phyloP scores from a whole-genome alignment of 2,888 invertebrate species.

The Malacosoma neustria region DNA sequence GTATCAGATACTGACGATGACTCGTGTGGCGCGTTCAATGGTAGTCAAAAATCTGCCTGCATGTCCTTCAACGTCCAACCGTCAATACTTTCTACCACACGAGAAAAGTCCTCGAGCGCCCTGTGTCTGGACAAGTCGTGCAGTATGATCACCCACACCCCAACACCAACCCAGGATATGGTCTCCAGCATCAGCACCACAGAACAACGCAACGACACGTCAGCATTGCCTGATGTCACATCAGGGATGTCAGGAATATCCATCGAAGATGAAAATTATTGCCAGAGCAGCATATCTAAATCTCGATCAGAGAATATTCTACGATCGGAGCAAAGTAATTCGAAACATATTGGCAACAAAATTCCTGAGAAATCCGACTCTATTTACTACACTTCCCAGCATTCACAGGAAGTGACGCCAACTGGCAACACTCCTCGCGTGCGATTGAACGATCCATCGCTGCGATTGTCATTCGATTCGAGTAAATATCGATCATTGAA shows the following conservation, averaged over 20 bases:
- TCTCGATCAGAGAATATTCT: slow-evolving; percentile 66
- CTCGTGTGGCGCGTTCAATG: slow-evolving; percentile 62
- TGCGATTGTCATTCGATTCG: slow-evolving; percentile 57
- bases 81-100: slow-evolving; percentile 50
- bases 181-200: slow-evolving; percentile 69
- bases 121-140: slow-evolving; percentile 66
- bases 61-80: slow-evolving; percentile 61
- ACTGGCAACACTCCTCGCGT: slow-evolving; percentile 51
- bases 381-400: slow-evolving; percentile 64
- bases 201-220: slow-evolving; percentile 60
- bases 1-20: slow-evolving; percentile 68
- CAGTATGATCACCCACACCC: slow-evolving; percentile 62
- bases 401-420: slow-evolving; percentile 62
- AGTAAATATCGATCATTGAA: slow-evolving; percentile 57
- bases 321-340: slow-evolving; percentile 54
- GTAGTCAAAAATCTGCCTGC: slow-evolving; percentile 65
- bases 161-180: slow-evolving; percentile 70
- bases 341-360: slow-evolving; percentile 35
- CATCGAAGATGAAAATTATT: slow-evolving; percentile 64
- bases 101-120: slow-evolving; percentile 65
- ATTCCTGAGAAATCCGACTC: slow-evolving; percentile 58
- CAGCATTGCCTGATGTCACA: slow-evolving; percentile 58
- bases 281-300: slow-evolving; percentile 62
- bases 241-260: slow-evolving; percentile 70
- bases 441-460: slow-evolving; percentile 49